These are phyloP conservation scores for Muscicapa comitata DNA, from an alignment of 2,797 vertebrate genomes.

Conservation along the genomic window DNA sequence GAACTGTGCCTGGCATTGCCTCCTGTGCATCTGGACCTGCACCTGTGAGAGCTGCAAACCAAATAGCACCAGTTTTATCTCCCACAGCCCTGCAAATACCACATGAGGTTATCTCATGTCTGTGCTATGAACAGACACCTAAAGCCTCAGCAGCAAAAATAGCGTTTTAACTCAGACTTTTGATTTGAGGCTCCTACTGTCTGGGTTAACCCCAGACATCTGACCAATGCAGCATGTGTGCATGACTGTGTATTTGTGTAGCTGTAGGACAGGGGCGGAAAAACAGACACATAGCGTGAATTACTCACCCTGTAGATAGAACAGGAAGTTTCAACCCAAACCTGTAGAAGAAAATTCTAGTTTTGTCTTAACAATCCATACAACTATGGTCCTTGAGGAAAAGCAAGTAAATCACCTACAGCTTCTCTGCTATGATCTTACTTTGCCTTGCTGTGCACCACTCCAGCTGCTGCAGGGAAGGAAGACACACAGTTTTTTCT, in stretches of 20 bases:
- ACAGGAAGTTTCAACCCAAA: slow-evolving; percentile 43
- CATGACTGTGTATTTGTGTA: slow-evolving; percentile 1
- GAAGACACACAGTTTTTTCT: background rate
- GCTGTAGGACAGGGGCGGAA: background rate
- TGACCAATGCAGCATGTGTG: slow-evolving; percentile 33
- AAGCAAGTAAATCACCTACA: background rate
- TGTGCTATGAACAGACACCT: background rate
- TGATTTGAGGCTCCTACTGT: background rate
- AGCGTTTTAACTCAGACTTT: background rate
- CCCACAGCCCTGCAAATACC: background rate
- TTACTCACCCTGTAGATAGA: slow-evolving; percentile 41
- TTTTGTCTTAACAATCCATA: background rate
- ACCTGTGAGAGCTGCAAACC: background rate
- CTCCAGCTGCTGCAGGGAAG: background rate
- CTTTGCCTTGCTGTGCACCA: background rate
- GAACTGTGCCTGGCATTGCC: background rate
- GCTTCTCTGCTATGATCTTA: background rate
- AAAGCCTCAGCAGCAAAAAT: background rate
- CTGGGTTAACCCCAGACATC: slow-evolving; percentile 24
- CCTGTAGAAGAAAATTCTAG: background rate
- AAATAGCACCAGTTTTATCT: background rate
- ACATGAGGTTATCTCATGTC: background rate
- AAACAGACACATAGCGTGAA: background rate
- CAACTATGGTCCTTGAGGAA: background rate
- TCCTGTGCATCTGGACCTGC: background rate